Evolutionary conservation across 2,888 invertebrate species (phyloP), one percentile per base, ranked within the genome.

Genomic region (Melangyna quadrimaculata): DNA sequence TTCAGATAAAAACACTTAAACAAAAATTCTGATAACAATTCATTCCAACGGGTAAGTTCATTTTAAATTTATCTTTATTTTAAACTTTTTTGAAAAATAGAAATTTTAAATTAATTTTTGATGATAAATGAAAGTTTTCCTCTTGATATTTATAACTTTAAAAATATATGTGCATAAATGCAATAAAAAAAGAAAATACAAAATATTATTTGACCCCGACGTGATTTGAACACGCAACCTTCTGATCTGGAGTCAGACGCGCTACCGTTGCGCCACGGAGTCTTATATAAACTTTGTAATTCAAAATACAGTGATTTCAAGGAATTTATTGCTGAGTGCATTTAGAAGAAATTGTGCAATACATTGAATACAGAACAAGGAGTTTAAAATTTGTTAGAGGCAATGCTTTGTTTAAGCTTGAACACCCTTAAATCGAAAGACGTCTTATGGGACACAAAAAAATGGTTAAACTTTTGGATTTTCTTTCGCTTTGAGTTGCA

Each of bases 171-270:
- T 48, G 2, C 14, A 19, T 51, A 12, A 14, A 51, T 4, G 12
- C 6, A 35, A 35, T 24, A 59, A 37, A 22, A 61, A 40, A 53
- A 65, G 53, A 29, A 69, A 69, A 48, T 37, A 43, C 27, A 6
- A 12, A 27, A 27, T 14, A 37, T 7, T 1, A 4, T 82, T n/a
- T 88, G 88, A 89, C 89, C 88, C 89, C 89, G 89, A 89, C 89
- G 89, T 89, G 89, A 89, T 89, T 89, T 89, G 89, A 89, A 89
- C 89, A 89, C 89, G 89, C 89, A 89, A 89, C 89, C 89, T 89
- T 89, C 89, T 89, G 89, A 89, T 88, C 88, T 89, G 88, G 84
- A 84, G 88, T 88, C 89, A 89, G 89, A 89, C 88, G 89, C 89
- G 89, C 89, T 89, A 89, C 89, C 89, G 88, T 89, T 89, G 89